Base-by-base conservation (phyloP, 2,888 invertebrate genomes). In the Philonicus albiceps region DNA sequence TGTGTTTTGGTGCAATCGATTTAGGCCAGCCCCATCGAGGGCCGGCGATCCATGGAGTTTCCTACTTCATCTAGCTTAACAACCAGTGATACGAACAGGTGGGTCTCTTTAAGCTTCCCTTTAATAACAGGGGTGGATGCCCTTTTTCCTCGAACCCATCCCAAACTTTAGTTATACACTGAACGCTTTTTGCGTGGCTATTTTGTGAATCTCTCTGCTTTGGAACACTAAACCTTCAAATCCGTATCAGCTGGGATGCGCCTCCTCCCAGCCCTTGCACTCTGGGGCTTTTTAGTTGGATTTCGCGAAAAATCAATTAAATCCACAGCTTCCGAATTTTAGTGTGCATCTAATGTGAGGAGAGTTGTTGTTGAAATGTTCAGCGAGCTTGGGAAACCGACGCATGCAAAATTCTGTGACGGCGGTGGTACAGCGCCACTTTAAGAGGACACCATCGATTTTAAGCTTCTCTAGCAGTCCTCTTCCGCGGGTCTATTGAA, bases 1-100 rank as follows among this genome's bases (percentile, higher is more conserved):
- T 92, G 92, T 91, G 91, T 92, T 91, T 91, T 91, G 90, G 91
- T 90, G 90, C 89, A 90, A 89, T 89, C 89, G 89, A 90, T 90
- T 89, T 90, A 89, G 90, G 92, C 92, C 92, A 91, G 92, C 92
- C 92, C 92, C 91, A 89, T 90, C 90, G 91, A 92, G 92, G 92
- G 92, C 92, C 91, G 92, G 92, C 92, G 90, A 91, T 90, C 90
- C 91, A 92, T 92, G 92, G 92, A 92, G 91, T 91, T 91, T 92
- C 91, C 92, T 90, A 92, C 90, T 90, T 90, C 91, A 88, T 90
- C 90, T 89, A 89, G 90, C 91, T 89, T 91, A 90, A 91, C 88
- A 87, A 87, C 87, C 87, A 87, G 88, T 88, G 89, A 89, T 75
- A 88, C 88, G 86, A 90, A 89, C 90, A 91, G 91, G 91, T 91